These are phyloP conservation scores for Megaceryle torquata DNA, from an alignment of 2,113 vertebrate genomes.

Conservation along the genomic window DNA sequence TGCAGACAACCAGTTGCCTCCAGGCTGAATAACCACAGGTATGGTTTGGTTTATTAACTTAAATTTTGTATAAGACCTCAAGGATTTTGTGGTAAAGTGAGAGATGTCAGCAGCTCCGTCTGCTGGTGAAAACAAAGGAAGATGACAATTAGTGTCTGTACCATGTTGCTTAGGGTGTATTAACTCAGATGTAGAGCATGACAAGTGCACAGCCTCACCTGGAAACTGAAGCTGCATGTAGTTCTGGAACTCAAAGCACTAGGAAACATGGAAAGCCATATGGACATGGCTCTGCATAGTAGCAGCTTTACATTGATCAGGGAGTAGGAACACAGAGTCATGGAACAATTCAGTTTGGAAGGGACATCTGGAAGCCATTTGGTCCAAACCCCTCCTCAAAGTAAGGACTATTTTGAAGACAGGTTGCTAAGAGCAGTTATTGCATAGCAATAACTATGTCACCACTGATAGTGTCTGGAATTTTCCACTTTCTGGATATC, in stretches of 20 bases:
- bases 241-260: background rate
- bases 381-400: background rate
- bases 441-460: background rate
- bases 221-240: background rate
- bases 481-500: background rate
- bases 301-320: background rate
- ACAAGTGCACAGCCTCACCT: background rate
- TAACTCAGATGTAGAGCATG: background rate
- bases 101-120: background rate
- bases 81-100: background rate
- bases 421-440: background rate
- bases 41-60: background rate
- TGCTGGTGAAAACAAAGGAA: background rate
- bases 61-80: background rate
- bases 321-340: background rate
- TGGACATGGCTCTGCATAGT: background rate
- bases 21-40: background rate
- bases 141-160: accelerated
- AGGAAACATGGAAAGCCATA: background rate
- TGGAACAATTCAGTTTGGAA: background rate
- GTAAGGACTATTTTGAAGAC: background rate
- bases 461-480: background rate
- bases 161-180: background rate
- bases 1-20: background rate
- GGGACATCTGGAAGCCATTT: background rate